Percentiles rank a stretch among this genome's conserved stretches.
These are phyloP conservation scores for Petrocephalus sullivani DNA, from an alignment of 2,797 vertebrate genomes.

Conservation along the genomic window DNA sequence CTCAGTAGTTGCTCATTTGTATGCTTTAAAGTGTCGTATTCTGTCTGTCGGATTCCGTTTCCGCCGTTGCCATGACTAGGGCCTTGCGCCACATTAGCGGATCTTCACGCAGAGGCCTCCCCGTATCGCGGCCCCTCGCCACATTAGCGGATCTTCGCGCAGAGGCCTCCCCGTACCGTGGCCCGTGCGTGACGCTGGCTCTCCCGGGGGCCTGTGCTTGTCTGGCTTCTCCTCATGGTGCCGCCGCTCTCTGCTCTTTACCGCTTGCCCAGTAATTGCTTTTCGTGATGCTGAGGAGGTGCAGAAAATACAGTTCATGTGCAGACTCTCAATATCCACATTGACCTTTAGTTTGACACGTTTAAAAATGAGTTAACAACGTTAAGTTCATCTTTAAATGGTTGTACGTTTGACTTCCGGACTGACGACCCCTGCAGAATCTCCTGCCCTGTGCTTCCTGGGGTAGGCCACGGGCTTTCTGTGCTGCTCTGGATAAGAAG, in stretches of 20 bases:
- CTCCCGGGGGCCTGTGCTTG: background rate
- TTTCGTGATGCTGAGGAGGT: background rate
- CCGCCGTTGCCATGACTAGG: background rate
- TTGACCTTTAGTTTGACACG: background rate
- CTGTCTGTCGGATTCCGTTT: background rate
- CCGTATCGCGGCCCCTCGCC: too few species aligned
- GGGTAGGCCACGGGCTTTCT: background rate
- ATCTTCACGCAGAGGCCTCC: too few species aligned
- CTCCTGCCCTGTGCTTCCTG: background rate
- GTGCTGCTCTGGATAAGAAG: background rate
- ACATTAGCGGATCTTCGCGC: background rate
- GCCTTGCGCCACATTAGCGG: background rate
- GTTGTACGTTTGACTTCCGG: background rate
- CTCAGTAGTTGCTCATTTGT: background rate
- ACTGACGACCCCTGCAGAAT: background rate
- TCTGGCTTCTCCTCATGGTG: background rate
- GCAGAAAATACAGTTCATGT: background rate
- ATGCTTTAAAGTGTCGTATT: background rate
- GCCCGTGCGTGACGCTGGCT: background rate
- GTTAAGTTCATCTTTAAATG: background rate
- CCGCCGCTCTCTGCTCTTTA: background rate
- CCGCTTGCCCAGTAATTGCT: background rate
- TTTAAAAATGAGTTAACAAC: background rate
- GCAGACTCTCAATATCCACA: background rate
- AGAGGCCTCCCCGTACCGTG: background rate